phyloP scores from a whole-genome alignment of 2,888 invertebrate genomes.

The Myopa testacea region DNA sequence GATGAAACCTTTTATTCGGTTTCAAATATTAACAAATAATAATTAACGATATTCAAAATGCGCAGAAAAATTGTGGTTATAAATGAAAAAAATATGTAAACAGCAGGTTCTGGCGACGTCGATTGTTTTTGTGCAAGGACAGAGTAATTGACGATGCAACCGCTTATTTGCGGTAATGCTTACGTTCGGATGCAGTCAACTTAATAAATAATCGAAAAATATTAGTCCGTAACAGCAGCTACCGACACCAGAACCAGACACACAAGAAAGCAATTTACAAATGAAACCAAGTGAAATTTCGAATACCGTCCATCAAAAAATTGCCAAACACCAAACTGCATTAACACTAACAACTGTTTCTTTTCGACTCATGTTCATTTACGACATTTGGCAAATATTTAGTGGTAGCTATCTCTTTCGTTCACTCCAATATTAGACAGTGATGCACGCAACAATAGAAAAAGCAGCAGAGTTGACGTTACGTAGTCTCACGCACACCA shows the following conservation, averaged over 20 bases:
- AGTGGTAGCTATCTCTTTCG: too few species aligned
- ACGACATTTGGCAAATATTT: too few species aligned
- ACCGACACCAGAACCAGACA: neutral
- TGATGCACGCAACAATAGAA: too few species aligned
- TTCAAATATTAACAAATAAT: neutral
- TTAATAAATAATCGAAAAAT: neutral
- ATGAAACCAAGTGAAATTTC: constrained; percentile 28
- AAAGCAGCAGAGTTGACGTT: too few species aligned
- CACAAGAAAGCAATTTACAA: constrained; percentile 20
- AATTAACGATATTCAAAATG: constrained; percentile 6
- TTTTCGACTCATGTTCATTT: too few species aligned
- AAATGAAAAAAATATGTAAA: neutral
- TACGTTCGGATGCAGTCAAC: neutral
- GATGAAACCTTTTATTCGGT: neutral
- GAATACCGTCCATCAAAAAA: neutral
- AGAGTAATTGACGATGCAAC: neutral
- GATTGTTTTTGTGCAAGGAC: neutral
- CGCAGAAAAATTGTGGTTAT: neutral
- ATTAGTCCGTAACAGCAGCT: neutral
- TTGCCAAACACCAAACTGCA: too few species aligned
- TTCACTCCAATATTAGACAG: too few species aligned
- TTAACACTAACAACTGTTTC: too few species aligned
- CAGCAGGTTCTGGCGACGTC: neutral
- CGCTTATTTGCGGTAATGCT: neutral
- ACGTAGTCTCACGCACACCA: too few species aligned